Evolutionary conservation across 2,888 invertebrate genomes (phyloP).

Genomic region (Macrophya alboannulata): DNA sequence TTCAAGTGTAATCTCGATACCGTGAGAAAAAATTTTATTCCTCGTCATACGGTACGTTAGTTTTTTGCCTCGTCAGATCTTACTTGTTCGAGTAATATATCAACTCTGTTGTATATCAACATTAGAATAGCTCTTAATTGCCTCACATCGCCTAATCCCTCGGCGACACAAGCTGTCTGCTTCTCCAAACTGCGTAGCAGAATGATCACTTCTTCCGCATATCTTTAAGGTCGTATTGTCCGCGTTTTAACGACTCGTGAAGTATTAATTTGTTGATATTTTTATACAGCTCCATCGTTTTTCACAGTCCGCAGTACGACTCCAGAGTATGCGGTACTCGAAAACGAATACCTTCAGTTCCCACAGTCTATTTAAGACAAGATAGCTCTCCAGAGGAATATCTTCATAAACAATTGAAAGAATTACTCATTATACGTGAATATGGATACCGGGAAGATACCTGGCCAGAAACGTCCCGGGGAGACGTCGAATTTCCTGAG

Average conservation of each 20-base stretch:
- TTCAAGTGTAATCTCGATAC: not conserved
- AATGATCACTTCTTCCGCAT: not conserved
- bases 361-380: not conserved
- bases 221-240: not conserved
- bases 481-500: constrained; percentile 67
- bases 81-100: not conserved
- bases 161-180: not conserved
- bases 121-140: not conserved
- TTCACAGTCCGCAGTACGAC: not conserved
- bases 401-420: not conserved
- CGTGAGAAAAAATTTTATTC: not conserved
- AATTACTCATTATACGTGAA: not conserved
- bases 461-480: constrained; percentile 62
- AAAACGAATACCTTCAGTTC: not conserved
- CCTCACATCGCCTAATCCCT: not conserved
- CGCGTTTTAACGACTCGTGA: not conserved
- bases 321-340: not conserved
- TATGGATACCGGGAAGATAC: constrained; percentile 61
- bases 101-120: not conserved
- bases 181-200: not conserved
- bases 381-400: not conserved
- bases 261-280: not conserved
- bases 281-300: not conserved
- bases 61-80: not conserved
- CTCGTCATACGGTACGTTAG: not conserved